Evolutionary conservation across 2,797 vertebrate species (phyloP).

Genomic region (Hirundo rustica): DNA sequence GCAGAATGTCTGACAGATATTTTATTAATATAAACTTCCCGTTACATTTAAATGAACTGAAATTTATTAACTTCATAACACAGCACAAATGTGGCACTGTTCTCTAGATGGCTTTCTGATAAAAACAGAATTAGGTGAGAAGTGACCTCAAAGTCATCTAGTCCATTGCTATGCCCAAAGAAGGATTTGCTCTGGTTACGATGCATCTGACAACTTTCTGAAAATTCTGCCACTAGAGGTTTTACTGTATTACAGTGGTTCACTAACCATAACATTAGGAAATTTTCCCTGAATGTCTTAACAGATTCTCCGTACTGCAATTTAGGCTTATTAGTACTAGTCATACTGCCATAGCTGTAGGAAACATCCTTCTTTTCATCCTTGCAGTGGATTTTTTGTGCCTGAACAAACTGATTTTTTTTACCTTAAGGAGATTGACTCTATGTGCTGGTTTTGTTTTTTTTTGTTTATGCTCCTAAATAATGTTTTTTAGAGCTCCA

Average conservation of each 20-base stretch:
- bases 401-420: not conserved
- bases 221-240: not conserved
- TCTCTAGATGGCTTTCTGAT: not conserved
- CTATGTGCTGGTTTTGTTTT: not conserved
- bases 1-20: not conserved
- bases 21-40: not conserved
- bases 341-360: not conserved
- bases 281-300: not conserved
- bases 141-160: not conserved
- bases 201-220: not conserved
- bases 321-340: not conserved
- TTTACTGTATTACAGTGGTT: not conserved
- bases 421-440: not conserved
- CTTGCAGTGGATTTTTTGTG: not conserved
- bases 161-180: not conserved
- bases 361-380: not conserved
- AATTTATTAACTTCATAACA: not conserved
- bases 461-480: not conserved
- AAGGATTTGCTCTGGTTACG: not conserved
- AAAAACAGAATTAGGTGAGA: not conserved
- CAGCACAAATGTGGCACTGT: not conserved
- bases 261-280: fast-evolving
- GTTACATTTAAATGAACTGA: not conserved
- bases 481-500: not conserved
- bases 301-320: not conserved